Conservation (phyloP, 1,140 invertebrate species). For the Papilio glaucus region DNA sequence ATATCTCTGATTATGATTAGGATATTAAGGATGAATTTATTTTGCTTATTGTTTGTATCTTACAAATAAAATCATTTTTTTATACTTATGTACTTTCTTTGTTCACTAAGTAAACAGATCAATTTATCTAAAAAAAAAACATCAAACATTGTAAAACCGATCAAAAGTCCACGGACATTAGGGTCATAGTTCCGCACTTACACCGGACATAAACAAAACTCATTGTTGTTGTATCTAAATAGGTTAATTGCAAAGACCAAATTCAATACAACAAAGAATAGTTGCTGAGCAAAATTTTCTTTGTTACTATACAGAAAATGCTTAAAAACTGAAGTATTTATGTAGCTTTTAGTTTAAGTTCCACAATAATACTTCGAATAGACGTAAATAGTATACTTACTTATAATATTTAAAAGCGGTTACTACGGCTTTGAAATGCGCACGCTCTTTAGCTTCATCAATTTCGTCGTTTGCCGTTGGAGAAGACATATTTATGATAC, state of each 20-base stretch:
- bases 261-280: conserved; percentile 53
- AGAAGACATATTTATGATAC: conserved; percentile 59
- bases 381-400: conserved; percentile 80
- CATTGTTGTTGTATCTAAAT: conserved; percentile 66
- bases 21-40: background rate
- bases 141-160: conserved; percentile 42
- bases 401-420: conserved; percentile 92
- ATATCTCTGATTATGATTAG: background rate
- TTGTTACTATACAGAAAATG: background rate
- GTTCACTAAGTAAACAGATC: conserved; percentile 4
- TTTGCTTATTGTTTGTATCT: background rate
- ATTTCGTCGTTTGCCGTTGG: conserved; percentile 67
- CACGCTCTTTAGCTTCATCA: conserved; percentile 88
- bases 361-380: conserved; percentile 38
- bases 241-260: conserved; percentile 68
- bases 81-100: background rate
- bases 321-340: background rate
- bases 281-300: conserved; percentile 53
- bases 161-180: conserved; percentile 50
- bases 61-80: background rate
- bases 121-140: background rate
- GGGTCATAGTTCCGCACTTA: conserved; percentile 51
- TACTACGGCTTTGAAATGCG: conserved; percentile 91
- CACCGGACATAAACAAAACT: conserved; percentile 63
- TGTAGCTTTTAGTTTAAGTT: background rate